phyloP scores from a whole-genome alignment of 2,797 vertebrate genomes.

The Limnodromus scolopaceus region DNA sequence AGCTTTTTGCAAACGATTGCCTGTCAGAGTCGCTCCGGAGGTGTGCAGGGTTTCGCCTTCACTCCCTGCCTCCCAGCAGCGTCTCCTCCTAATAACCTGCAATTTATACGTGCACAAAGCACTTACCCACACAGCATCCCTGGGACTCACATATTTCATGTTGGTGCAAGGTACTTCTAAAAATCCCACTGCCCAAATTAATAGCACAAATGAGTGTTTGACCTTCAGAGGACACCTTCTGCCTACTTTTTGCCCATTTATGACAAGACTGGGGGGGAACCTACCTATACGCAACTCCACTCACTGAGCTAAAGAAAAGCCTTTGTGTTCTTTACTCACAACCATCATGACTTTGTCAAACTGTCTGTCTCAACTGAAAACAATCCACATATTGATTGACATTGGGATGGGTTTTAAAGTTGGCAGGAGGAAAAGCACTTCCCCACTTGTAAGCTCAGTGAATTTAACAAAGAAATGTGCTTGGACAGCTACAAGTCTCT shows the following conservation, averaged over 20 bases:
- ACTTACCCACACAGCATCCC: neutral
- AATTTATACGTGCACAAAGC: neutral
- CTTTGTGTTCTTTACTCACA: slow-evolving; percentile 6
- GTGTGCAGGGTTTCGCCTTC: neutral
- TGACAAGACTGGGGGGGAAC: neutral
- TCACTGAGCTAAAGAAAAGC: neutral
- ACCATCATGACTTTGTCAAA: slow-evolving; percentile 17
- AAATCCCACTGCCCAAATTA: neutral
- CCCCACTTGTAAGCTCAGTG: neutral
- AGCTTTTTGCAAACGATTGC: neutral
- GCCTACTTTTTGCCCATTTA: neutral
- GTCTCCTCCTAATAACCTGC: neutral
- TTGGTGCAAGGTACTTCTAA: neutral
- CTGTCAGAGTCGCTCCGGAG: fast-evolving
- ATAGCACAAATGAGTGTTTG: neutral
- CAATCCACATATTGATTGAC: neutral
- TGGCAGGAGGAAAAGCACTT: slow-evolving; percentile 25
- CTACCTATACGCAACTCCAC: neutral
- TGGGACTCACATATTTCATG: neutral
- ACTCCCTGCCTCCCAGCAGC: neutral
- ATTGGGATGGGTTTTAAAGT: neutral
- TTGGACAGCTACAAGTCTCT: slow-evolving; percentile 48
- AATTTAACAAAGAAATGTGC: slow-evolving; percentile 38
- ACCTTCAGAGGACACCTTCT: neutral
- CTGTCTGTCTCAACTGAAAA: slow-evolving; percentile 18